phyloP scores from a whole-genome alignment of 2,888 invertebrate genomes.

The Pherbina coryleti region DNA sequence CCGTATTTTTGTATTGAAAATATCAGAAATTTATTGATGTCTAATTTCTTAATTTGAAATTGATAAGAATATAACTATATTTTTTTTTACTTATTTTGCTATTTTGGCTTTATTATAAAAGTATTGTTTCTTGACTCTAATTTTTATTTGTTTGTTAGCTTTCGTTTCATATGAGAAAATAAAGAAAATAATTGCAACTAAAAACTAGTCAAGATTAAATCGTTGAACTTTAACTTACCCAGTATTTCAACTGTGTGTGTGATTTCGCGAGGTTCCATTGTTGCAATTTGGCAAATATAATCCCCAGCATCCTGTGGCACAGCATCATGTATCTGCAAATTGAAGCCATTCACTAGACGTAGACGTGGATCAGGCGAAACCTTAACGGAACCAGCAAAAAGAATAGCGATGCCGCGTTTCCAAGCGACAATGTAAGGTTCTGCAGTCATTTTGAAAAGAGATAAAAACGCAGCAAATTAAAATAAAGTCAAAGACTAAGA shows the following conservation, averaged over 20 bases:
- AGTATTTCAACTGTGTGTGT: conserved; percentile 78
- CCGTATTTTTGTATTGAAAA: too few species aligned
- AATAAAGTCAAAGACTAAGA: not conserved
- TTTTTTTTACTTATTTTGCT: too few species aligned
- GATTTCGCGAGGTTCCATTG: conserved; percentile 75
- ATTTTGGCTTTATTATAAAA: too few species aligned
- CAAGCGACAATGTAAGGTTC: conserved; percentile 76
- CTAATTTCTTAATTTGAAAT: too few species aligned
- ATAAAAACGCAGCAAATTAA: conserved; percentile 23
- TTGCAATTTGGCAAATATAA: conserved; percentile 78
- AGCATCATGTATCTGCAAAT: conserved; percentile 76
- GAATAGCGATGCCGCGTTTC: conserved; percentile 77
- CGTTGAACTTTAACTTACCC: conserved; percentile 70
- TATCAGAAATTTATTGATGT: too few species aligned
- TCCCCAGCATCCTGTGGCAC: conserved; percentile 77
- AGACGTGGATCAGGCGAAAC: conserved; percentile 77
- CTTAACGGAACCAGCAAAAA: conserved; percentile 76
- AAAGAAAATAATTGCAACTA: too few species aligned
- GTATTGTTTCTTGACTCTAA: too few species aligned
- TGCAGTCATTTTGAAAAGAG: conserved; percentile 57
- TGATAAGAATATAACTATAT: too few species aligned
- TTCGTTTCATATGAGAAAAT: too few species aligned
- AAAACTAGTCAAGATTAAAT: too few species aligned
- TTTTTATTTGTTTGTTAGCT: too few species aligned
- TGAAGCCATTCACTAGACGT: conserved; percentile 75